These are phyloP conservation scores for Zoanthus sociatus DNA, from an alignment of 92 coral and sea anemone genomes.

Conservation along the genomic window DNA sequence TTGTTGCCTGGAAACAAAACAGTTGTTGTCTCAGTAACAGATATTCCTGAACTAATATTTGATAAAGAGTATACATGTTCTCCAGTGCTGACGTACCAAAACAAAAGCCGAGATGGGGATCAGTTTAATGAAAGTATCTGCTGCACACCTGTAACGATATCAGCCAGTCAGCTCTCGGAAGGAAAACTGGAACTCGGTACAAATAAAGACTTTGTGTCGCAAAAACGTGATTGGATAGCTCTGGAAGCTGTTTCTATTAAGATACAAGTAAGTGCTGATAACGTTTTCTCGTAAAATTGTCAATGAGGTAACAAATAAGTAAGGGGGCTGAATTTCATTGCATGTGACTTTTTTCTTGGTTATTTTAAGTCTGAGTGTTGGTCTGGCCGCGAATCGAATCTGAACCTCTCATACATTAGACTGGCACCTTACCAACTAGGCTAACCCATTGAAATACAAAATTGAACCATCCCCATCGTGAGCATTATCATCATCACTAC, in stretches of 20 bases:
- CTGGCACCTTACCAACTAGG: too few relatives aligned
- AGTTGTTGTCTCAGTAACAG: conserved; percentile 55
- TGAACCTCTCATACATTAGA: too few relatives aligned
- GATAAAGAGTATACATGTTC: conserved; percentile 45
- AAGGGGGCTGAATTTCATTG: too few relatives aligned
- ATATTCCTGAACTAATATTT: conserved; percentile 60
- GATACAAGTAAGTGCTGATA: conserved; percentile 59
- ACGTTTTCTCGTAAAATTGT: too few relatives aligned
- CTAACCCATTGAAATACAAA: too few relatives aligned
- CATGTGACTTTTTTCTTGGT: too few relatives aligned
- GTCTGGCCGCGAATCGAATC: too few relatives aligned
- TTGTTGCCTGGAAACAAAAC: conserved; percentile 63
- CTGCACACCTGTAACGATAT: conserved; percentile 53
- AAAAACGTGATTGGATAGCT: conserved; percentile 60
- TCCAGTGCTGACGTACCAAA: conserved; percentile 69
- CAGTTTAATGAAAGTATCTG: conserved; percentile 39
- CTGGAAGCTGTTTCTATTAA: conserved; percentile 64
- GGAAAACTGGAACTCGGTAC: conserved; percentile 42
- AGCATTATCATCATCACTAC: too few relatives aligned
- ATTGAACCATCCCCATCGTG: too few relatives aligned
- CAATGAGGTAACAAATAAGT: too few relatives aligned
- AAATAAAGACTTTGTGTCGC: conserved; percentile 39
- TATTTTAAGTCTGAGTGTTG: too few relatives aligned
- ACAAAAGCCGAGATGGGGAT: conserved; percentile 16
- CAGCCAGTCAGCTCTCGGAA: conserved; percentile 51